These are phyloP conservation scores for Micromys minutus DNA, from an alignment of 2,113 vertebrate genomes.

Conservation along the genomic window DNA sequence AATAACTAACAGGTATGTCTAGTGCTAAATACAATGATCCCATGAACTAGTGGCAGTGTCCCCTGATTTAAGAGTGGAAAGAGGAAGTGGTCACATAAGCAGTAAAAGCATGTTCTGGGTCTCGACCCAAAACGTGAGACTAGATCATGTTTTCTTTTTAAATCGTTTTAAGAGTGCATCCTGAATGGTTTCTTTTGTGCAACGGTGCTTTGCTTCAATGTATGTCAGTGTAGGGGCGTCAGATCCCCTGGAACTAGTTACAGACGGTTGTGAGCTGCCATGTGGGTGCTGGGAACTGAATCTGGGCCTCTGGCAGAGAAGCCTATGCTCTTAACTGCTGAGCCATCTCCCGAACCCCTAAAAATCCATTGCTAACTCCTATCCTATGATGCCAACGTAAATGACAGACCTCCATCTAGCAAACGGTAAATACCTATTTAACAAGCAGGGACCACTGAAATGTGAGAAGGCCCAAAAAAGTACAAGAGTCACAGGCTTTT, in stretches of 20 bases:
- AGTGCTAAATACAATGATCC: not conserved
- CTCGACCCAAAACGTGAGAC: not conserved
- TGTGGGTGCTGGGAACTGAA: not conserved
- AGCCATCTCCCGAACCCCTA: not conserved
- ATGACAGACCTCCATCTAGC: slow-evolving; percentile 25
- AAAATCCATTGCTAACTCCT: not conserved
- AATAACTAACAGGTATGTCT: too few relatives aligned
- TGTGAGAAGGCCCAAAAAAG: not conserved
- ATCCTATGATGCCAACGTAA: not conserved
- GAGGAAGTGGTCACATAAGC: not conserved
- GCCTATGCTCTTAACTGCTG: not conserved
- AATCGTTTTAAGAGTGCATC: not conserved
- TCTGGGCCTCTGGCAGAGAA: not conserved
- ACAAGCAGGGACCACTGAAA: slow-evolving; percentile 20
- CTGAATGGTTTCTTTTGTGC: not conserved
- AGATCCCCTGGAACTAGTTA: not conserved
- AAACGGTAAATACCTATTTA: slow-evolving; percentile 8
- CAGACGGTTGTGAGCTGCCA: not conserved
- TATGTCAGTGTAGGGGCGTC: not conserved
- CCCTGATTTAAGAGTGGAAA: not conserved
- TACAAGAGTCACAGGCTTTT: not conserved
- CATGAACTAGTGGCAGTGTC: not conserved
- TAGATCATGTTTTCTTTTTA: not conserved
- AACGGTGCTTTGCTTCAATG: not conserved
- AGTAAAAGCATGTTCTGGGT: not conserved